Evolutionary conservation across 2,113 vertebrate species (phyloP).

Genomic region (Poeciliopsis prolifica): DNA sequence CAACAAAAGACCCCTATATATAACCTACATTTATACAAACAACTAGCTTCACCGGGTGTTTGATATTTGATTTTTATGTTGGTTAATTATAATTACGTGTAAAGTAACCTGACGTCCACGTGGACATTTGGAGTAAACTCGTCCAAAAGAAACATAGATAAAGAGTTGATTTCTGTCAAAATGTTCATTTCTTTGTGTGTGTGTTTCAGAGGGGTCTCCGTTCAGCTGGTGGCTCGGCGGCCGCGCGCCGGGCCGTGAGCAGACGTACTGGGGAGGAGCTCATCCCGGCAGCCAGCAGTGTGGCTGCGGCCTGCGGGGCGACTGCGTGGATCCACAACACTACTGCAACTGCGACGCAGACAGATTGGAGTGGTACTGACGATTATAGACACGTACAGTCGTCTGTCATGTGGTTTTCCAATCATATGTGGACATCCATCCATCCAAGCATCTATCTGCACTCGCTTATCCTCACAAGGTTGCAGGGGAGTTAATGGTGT

Average conservation of each 20-base stretch:
- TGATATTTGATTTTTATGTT: not conserved
- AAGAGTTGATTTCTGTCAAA: not conserved
- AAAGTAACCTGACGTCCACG: not conserved
- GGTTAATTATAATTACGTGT: not conserved
- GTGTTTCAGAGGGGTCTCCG: constrained; percentile 70
- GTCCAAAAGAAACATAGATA: not conserved
- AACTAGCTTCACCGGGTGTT: not conserved
- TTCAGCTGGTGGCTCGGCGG: constrained; percentile 79
- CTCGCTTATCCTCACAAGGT: too few relatives aligned
- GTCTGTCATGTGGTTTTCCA: too few relatives aligned
- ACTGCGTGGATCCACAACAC: constrained; percentile 73
- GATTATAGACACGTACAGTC: not conserved
- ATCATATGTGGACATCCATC: too few relatives aligned
- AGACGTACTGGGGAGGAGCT: constrained; percentile 79
- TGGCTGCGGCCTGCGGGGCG: constrained; percentile 70
- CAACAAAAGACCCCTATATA: not conserved
- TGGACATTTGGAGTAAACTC: not conserved
- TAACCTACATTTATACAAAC: not conserved
- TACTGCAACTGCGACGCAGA: constrained; percentile 92
- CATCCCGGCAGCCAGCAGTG: constrained; percentile 75
- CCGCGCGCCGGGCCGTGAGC: constrained; percentile 43
- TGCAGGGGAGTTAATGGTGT: too few relatives aligned
- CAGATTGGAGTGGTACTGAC: constrained; percentile 85
- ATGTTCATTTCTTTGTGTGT: not conserved
- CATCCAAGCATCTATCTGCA: too few relatives aligned